phyloP scores from a whole-genome alignment of 30 jellyfish, hydroid and myxozoan genomes.

The Chironex yamaguchii region DNA sequence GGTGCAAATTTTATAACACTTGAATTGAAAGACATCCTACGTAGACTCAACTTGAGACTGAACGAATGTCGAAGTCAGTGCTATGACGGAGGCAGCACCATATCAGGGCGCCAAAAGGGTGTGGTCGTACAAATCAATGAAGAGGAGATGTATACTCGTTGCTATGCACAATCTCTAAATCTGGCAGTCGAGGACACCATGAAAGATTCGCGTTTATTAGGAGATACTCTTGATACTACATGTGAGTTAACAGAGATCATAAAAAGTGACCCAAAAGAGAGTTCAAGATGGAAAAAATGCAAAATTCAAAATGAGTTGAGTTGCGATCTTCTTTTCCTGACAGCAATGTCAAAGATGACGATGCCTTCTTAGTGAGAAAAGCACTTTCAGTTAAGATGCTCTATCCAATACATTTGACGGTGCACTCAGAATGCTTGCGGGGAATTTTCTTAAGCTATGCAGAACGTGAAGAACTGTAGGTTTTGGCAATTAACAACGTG shows the following conservation, averaged over 20 bases:
- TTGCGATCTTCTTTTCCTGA: neutral
- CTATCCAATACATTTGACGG: neutral
- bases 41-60: neutral
- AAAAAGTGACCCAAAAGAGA: neutral
- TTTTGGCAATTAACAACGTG: neutral
- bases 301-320: neutral
- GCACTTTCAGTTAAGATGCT: neutral
- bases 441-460: neutral
- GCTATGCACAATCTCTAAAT: neutral
- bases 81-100: neutral
- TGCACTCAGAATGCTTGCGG: neutral
- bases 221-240: neutral
- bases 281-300: neutral
- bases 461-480: neutral
- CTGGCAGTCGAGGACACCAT: neutral
- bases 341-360: neutral
- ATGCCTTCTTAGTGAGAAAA: neutral
- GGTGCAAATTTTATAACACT: neutral
- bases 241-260: neutral
- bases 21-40: neutral
- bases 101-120: neutral
- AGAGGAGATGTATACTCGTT: neutral
- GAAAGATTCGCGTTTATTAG: neutral
- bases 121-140: neutral
- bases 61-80: neutral